Evolutionary conservation across 2,888 invertebrate species (phyloP).

Genomic region (Spicauda simplicius): DNA sequence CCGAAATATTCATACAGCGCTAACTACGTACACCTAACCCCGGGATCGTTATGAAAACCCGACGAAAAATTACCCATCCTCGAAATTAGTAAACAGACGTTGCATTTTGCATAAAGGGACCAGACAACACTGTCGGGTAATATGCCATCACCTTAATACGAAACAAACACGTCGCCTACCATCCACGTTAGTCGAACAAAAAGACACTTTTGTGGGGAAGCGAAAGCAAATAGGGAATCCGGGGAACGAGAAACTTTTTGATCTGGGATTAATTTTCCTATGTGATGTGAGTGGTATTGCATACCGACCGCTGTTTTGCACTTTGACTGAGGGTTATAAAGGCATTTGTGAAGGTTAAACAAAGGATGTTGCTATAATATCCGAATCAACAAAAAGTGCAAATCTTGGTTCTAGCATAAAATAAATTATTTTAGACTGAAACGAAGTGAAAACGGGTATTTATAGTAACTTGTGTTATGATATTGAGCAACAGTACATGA

Average conservation of each 20-base stretch:
- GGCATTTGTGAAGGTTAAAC: neutral
- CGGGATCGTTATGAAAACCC: constrained; percentile 29
- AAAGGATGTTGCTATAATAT: neutral
- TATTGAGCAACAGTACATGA: too few relatives aligned
- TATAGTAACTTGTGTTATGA: too few relatives aligned
- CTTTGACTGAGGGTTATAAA: constrained; percentile 23
- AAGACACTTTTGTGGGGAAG: constrained; percentile 32
- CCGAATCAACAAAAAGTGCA: neutral
- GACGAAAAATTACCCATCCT: constrained; percentile 35
- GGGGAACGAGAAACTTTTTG: constrained; percentile 50
- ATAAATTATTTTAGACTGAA: neutral
- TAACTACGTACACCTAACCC: neutral
- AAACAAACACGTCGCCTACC: constrained; percentile 25
- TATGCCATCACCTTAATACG: constrained; percentile 37
- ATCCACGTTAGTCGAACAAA: constrained; percentile 29
- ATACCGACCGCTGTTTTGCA: constrained; percentile 23
- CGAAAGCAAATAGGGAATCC: constrained; percentile 34
- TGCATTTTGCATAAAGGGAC: constrained; percentile 37
- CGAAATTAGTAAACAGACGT: constrained; percentile 37
- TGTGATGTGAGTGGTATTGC: constrained; percentile 31
- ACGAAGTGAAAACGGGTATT: neutral
- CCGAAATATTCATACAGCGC: too few relatives aligned
- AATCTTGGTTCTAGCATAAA: neutral
- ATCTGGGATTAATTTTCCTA: constrained; percentile 55
- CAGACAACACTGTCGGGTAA: constrained; percentile 34